Evolutionary conservation across 2,888 invertebrate species (phyloP).

Genomic region (Micoletzkya japonica): DNA sequence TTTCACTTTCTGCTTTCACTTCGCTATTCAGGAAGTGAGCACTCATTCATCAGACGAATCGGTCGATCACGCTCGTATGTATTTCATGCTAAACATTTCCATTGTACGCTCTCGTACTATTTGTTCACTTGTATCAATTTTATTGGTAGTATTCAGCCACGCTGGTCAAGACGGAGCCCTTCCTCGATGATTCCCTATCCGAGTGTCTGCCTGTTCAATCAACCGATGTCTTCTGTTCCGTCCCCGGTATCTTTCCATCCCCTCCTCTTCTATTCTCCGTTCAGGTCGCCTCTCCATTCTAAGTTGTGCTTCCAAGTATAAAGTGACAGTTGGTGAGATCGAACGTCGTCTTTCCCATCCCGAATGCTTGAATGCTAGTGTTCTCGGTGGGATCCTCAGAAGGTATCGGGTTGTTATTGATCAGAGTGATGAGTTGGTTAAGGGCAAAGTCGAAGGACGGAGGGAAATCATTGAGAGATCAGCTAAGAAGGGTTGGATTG

Average conservation of each 20-base stretch:
- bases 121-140: neutral
- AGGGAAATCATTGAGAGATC: conserved; percentile 48
- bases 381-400: conserved; percentile 47
- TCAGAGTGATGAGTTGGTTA: neutral
- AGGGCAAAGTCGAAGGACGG: conserved; percentile 51
- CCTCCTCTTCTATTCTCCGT: neutral
- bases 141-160: neutral
- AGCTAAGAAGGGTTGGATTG: conserved; percentile 42
- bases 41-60: conserved; percentile 26
- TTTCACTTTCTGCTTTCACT: neutral
- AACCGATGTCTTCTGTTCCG: conserved; percentile 44
- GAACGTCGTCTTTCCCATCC: conserved; percentile 41
- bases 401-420: conserved; percentile 16
- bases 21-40: conserved; percentile 12
- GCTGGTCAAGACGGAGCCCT: conserved; percentile 20
- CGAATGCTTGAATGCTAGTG: conserved; percentile 48
- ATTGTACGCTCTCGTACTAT: neutral
- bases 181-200: neutral
- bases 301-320: conserved; percentile 47
- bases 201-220: conserved; percentile 30
- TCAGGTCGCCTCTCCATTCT: conserved; percentile 37
- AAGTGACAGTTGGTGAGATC: conserved; percentile 51
- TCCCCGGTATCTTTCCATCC: conserved; percentile 36
- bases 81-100: neutral
- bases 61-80: conserved; percentile 17